A percentile compares a stretch with the other conserved stretches of the same genome.
These are phyloP conservation scores for Drosophila jambulina DNA, from an alignment of 1,140 invertebrate genomes.

Conservation along the genomic window DNA sequence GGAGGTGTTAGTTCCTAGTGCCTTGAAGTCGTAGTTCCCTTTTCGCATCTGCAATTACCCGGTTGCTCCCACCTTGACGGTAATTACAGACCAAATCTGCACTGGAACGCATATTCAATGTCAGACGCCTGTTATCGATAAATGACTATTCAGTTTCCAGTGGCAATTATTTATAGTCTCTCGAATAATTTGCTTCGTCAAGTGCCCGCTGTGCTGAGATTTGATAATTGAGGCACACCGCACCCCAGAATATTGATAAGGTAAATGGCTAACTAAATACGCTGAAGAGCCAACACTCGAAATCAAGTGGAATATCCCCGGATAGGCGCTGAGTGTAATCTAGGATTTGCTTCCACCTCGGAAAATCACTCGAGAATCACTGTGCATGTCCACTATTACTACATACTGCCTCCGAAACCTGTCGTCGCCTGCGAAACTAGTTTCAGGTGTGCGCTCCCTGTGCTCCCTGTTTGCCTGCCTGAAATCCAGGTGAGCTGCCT, in stretches of 20 bases:
- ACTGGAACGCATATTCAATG: slow-evolving; percentile 4
- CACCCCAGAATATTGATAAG: slow-evolving; percentile 25
- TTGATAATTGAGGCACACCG: slow-evolving; percentile 20
- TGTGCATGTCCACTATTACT: slow-evolving; percentile 40
- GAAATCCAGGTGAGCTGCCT: slow-evolving; percentile 35
- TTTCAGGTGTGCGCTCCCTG: slow-evolving; percentile 22
- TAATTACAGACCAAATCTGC: slow-evolving; percentile 16
- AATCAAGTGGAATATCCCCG: slow-evolving; percentile 55
- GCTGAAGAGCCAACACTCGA: slow-evolving; percentile 23
- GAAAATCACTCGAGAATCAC: slow-evolving; percentile 38
- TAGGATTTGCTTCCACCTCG: slow-evolving; percentile 27
- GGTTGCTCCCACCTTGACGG: neutral
- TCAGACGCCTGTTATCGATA: slow-evolving; percentile 15
- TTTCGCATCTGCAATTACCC: slow-evolving; percentile 25
- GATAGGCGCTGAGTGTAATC: slow-evolving; percentile 8
- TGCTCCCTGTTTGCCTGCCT: slow-evolving; percentile 12
- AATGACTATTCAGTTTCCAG: slow-evolving; percentile 24
- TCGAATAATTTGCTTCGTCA: slow-evolving; percentile 24
- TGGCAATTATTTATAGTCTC: slow-evolving; percentile 40
- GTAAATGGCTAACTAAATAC: slow-evolving; percentile 34
- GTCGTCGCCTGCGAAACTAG: slow-evolving; percentile 47
- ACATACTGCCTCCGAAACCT: slow-evolving; percentile 30
- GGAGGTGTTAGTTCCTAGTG: slow-evolving; percentile 10
- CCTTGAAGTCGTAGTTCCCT: neutral
- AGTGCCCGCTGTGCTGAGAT: slow-evolving; percentile 27